Percentiles rank a stretch among this genome's conserved stretches.
Evolutionary conservation across 2,888 invertebrate species (phyloP).

Genomic region (Proisotoma minuta): DNA sequence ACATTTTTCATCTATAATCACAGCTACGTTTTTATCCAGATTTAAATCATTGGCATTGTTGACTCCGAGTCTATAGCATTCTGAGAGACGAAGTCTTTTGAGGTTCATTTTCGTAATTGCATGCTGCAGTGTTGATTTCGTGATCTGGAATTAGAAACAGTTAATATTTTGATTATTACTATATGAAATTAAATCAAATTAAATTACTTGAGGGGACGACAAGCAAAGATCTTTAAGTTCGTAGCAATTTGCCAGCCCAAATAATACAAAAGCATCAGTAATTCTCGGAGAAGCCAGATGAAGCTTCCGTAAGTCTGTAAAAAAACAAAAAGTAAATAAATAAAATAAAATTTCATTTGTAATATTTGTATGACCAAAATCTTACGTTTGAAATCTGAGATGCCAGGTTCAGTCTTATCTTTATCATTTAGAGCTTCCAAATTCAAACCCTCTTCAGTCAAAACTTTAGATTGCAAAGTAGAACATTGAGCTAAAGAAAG

Average conservation of each 20-base stretch:
- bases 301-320: slow-evolving; percentile 19
- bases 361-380: not conserved
- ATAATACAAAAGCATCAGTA: slow-evolving; percentile 16
- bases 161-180: too few relatives aligned
- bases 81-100: too few relatives aligned
- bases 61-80: too few relatives aligned
- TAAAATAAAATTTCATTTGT: not conserved
- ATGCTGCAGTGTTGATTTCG: too few relatives aligned
- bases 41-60: too few relatives aligned
- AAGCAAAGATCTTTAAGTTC: slow-evolving; percentile 19
- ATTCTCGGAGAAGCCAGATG: slow-evolving; percentile 22
- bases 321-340: slow-evolving; percentile 1
- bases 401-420: not conserved
- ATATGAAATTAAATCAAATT: too few relatives aligned
- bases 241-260: slow-evolving; percentile 13
- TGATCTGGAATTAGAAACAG: too few relatives aligned
- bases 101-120: too few relatives aligned
- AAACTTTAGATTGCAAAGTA: not conserved
- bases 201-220: slow-evolving; percentile 24
- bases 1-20: too few relatives aligned
- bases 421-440: not conserved
- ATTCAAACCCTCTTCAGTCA: not conserved
- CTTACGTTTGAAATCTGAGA: slow-evolving; percentile 21
- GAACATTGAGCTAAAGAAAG: not conserved
- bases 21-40: too few relatives aligned